A percentile compares a stretch with the other conserved stretches of the same genome.
Conservation (phyloP, 2,113 vertebrate species). For the Gobio gobio region DNA sequence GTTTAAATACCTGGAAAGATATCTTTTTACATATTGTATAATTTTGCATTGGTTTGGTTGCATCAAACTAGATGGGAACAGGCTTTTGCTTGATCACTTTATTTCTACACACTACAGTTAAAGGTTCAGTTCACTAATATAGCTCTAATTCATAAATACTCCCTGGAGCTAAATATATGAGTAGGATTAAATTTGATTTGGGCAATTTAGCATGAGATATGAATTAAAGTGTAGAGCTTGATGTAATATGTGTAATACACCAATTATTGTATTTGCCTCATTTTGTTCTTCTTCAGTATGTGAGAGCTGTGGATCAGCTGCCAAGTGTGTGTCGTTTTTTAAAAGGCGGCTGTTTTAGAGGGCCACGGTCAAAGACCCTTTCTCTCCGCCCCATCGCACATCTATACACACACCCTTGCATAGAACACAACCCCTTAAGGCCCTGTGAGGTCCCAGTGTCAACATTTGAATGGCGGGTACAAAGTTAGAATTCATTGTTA, state of each 20-base stretch:
- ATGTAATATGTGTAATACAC: background rate
- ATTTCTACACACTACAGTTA: background rate
- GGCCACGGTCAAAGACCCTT: constrained; percentile 42
- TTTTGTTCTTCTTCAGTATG: background rate
- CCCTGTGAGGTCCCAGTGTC: constrained; percentile 56
- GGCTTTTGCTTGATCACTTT: background rate
- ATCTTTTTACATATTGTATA: no score
- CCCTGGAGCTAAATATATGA: background rate
- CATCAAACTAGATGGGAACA: no score
- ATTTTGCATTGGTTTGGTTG: no score
- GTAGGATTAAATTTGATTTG: background rate
- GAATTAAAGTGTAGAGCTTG: background rate
- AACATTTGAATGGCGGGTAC: constrained; percentile 73
- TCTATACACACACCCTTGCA: constrained; percentile 23
- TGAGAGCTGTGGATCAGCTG: constrained; percentile 42
- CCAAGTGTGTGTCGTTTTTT: constrained; percentile 25
- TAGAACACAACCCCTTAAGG: constrained; percentile 31
- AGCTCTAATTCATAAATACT: background rate
- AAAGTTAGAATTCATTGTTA: constrained; percentile 67
- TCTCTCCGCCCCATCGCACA: constrained; percentile 42
- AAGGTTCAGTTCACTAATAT: background rate
- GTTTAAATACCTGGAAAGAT: no score
- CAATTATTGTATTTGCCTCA: background rate
- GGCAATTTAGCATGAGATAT: background rate
- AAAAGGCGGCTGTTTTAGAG: constrained; percentile 15